phyloP scores from a whole-genome alignment of 2,113 vertebrate genomes.

The Myiozetetes cayanensis region DNA sequence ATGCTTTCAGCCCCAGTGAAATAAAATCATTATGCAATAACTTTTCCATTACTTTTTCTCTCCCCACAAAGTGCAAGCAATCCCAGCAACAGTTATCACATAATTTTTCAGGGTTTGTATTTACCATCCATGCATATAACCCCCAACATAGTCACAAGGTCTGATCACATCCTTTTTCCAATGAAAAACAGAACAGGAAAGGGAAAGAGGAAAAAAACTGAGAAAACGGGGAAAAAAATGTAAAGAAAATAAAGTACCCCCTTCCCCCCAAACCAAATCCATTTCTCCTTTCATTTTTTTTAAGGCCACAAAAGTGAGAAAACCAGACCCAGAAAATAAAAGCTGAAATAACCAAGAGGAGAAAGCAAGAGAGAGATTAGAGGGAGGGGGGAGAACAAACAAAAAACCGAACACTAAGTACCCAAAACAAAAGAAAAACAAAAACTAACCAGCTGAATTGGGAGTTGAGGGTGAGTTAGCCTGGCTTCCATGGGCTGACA shows the following conservation, averaged over 20 bases:
- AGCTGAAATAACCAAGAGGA: background rate
- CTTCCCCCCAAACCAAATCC: background rate
- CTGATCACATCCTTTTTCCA: background rate
- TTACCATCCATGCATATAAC: background rate
- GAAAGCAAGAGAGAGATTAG: background rate
- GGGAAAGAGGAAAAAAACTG: background rate
- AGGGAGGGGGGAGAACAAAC: background rate
- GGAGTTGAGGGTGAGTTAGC: conserved; percentile 99
- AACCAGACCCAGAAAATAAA: conserved; percentile 7
- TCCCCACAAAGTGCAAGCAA: background rate
- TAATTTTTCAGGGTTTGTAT: background rate
- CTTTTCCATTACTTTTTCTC: background rate
- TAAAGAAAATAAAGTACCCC: background rate
- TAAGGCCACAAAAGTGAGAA: background rate
- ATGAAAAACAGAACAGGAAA: background rate
- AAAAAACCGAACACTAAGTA: conserved; percentile 26
- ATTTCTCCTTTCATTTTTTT: background rate
- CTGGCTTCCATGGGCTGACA: conserved; percentile 98
- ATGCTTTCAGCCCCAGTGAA: background rate
- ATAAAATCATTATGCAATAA: background rate
- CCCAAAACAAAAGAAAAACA: conserved; percentile 62
- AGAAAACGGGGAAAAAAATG: accelerated
- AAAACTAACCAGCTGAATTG: conserved; percentile 97
- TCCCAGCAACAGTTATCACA: background rate
- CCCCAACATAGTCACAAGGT: background rate